phyloP scores from a whole-genome alignment of 2,888 invertebrate genomes.

The Cetonia aurata region DNA sequence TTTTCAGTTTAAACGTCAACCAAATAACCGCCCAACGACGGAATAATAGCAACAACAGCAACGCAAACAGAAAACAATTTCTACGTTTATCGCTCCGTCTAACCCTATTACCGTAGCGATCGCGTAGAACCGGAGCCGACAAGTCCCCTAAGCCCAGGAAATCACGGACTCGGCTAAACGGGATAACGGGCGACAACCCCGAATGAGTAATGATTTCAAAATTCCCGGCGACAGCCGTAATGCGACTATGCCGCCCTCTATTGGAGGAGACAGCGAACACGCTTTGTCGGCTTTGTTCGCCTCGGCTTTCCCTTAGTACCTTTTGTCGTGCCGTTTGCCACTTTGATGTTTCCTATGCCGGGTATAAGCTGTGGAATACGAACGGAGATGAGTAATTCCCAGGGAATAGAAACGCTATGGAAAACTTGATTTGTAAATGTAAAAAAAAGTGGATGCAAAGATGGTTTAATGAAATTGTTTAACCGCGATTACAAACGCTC shows the following conservation, averaged over 20 bases:
- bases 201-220: slow-evolving; percentile 61
- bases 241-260: slow-evolving; percentile 51
- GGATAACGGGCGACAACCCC: slow-evolving; percentile 52
- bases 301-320: neutral
- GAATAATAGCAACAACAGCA: neutral
- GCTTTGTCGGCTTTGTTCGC: slow-evolving; percentile 13
- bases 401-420: too few species aligned
- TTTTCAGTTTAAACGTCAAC: neutral
- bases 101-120: slow-evolving; percentile 11
- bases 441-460: too few species aligned
- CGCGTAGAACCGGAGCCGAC: slow-evolving; percentile 16
- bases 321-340: slow-evolving; percentile 4
- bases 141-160: slow-evolving; percentile 41
- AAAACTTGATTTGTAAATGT: too few species aligned
- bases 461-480: too few species aligned
- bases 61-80: neutral
- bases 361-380: too few species aligned
- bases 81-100: slow-evolving; percentile 4
- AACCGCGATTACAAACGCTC: too few species aligned
- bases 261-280: slow-evolving; percentile 9
- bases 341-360: slow-evolving; percentile 15
- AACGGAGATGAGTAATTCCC: too few species aligned
- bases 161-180: slow-evolving; percentile 52
- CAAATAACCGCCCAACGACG: neutral
- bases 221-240: slow-evolving; percentile 61